Evolutionary conservation across 2,888 invertebrate genomes (phyloP).

Genomic region (Gastracanthus pulcherrimus): DNA sequence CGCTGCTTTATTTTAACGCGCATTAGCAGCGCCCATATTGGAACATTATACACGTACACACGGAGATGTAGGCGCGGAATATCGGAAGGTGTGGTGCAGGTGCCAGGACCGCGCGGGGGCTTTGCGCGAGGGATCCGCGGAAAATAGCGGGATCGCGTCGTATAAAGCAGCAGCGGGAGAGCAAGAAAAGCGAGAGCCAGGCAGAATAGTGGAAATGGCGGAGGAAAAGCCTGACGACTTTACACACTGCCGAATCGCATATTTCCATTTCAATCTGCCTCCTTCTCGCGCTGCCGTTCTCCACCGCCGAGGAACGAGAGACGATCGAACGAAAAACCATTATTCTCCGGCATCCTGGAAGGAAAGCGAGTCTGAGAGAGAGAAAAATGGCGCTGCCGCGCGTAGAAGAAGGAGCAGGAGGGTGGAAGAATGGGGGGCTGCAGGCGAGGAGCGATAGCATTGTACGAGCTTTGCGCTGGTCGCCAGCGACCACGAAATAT

Average conservation of each 20-base stretch:
- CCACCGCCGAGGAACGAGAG: slow-evolving; percentile 38
- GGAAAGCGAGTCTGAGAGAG: too few species aligned
- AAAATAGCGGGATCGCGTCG: slow-evolving; percentile 36
- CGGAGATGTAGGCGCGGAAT: background rate
- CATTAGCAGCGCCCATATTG: slow-evolving; percentile 14
- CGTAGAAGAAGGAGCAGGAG: too few species aligned
- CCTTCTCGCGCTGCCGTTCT: too few species aligned
- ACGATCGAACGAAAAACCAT: slow-evolving; percentile 72
- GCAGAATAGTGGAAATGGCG: slow-evolving; percentile 3
- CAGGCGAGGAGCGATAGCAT: slow-evolving; percentile 69
- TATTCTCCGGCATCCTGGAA: too few species aligned
- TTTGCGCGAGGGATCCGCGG: slow-evolving; percentile 17
- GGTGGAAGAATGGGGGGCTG: too few species aligned
- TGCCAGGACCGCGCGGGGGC: background rate
- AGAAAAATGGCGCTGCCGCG: slow-evolving; percentile 48
- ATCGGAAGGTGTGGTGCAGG: slow-evolving; percentile 9
- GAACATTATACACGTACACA: slow-evolving; percentile 31
- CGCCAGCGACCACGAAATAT: slow-evolving; percentile 70
- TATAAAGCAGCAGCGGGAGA: background rate
- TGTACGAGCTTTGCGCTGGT: slow-evolving; percentile 61
- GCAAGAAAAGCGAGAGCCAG: background rate
- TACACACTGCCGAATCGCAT: slow-evolving; percentile 72
- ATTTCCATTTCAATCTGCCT: slow-evolving; percentile 74
- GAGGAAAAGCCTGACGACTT: slow-evolving; percentile 63
- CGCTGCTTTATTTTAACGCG: slow-evolving; percentile 38